Evolutionary conservation across 1,140 invertebrate species (phyloP), one percentile per base, ranked within the genome.

Genomic region (Tetramorium alpestre): DNA sequence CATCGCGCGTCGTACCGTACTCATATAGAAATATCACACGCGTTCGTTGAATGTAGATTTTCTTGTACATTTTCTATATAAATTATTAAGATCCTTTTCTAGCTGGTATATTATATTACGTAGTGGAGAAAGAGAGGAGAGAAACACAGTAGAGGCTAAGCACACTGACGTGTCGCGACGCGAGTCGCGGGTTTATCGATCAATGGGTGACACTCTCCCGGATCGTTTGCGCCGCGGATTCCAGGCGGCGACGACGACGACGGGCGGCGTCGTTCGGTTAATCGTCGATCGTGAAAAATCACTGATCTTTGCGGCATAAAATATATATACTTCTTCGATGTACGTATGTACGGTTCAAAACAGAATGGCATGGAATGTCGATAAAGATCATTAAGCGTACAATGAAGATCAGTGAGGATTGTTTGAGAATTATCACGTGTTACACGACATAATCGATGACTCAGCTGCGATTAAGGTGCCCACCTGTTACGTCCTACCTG

Each of bases 41-140:
- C 93, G 91, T 94, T 93, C 92, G 91, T 94, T 94, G 93, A 90
- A 93, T 94, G 93, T 95, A 95, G 93, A 95, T 94, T 94, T 95
- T 94, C 93, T 95, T 95, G 94, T 95, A 95, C 92, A 95, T 95
- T 94, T 94, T 94, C 94, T 94, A 94, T 94, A 95, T 94, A 93
- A 94, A 94, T 94, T 94, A 94, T 94, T 92, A 94, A 93, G 90
- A 92, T 89, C 90, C 64, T 85, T 91, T 91, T 91, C 87, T 92
- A 91, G 87, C 87, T 88, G 58, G 87, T 92, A 92, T 88, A 73
- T 84, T 84, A 73, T 82, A 82, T 82, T 82, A 82, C 25, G 80
- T 73, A 82, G 54, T 60, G n/a, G 44, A 85, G 11, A 85, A 16
- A 47, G 33, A 70, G 47, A 18, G 54, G 13, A 49, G 22, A 56